Evolutionary conservation across 2,113 vertebrate genomes (phyloP).

Genomic region (Gasterosteus aculeatus): DNA sequence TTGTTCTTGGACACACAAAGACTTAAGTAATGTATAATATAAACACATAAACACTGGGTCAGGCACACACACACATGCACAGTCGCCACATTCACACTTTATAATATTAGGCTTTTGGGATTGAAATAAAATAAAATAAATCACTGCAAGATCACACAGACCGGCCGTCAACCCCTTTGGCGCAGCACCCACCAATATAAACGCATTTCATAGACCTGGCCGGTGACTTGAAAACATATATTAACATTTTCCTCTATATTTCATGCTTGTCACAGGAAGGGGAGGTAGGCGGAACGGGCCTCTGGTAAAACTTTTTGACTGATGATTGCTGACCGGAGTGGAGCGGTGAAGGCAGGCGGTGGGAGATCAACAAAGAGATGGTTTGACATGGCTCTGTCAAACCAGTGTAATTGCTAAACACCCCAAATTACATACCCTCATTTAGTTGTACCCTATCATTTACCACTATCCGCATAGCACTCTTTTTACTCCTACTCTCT

Average conservation of each 20-base stretch:
- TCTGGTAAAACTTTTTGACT: constrained; percentile 75
- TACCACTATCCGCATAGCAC: constrained; percentile 69
- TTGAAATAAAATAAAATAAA: constrained; percentile 74
- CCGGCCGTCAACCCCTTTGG: constrained; percentile 56
- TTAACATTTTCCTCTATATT: constrained; percentile 75
- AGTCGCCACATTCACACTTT: constrained; percentile 55
- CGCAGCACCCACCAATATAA: constrained; percentile 59
- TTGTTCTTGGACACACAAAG: constrained; percentile 23
- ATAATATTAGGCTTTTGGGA: constrained; percentile 70
- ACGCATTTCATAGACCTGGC: constrained; percentile 69
- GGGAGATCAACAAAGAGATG: constrained; percentile 69
- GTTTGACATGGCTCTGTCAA: constrained; percentile 79
- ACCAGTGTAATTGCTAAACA: constrained; percentile 80
- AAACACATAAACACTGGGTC: constrained; percentile 39
- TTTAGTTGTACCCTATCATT: constrained; percentile 79
- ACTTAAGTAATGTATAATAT: constrained; percentile 31
- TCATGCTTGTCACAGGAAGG: constrained; percentile 64
- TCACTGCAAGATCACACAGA: constrained; percentile 68
- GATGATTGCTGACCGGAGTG: constrained; percentile 57
- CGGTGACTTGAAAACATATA: constrained; percentile 67
- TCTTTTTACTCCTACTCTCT: constrained; percentile 61
- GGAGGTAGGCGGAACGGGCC: constrained; percentile 48
- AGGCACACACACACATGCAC: constrained; percentile 49
- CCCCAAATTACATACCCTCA: constrained; percentile 81
- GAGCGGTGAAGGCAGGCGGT: constrained; percentile 50